Evolutionary conservation across 2,888 invertebrate species (phyloP).

Genomic region (Caenorhabditis sinica): DNA sequence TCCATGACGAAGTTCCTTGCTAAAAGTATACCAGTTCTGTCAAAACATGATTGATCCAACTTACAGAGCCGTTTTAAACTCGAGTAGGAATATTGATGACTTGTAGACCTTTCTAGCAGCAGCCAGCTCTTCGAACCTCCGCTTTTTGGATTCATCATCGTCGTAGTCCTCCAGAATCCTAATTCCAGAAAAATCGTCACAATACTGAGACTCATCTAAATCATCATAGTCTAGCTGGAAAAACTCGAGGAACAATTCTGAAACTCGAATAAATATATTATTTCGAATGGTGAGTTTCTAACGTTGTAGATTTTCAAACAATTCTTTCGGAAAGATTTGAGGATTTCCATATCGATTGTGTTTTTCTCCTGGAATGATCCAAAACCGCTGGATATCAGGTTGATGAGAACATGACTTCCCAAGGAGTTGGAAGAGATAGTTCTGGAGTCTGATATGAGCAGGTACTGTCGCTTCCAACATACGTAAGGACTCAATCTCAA

Average conservation of each 20-base stretch:
- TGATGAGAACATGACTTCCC: constrained; percentile 8
- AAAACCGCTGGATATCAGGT: constrained; percentile 6
- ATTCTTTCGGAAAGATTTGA: background rate
- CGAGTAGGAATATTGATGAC: background rate
- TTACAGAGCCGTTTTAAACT: constrained; percentile 9
- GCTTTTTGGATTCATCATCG: background rate
- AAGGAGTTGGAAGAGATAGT: constrained; percentile 17
- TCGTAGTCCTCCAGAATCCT: background rate
- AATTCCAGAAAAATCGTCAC: background rate
- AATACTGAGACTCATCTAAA: background rate
- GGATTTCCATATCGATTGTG: background rate
- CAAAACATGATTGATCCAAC: background rate
- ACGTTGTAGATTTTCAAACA: constrained; percentile 16
- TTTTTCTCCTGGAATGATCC: constrained; percentile 20
- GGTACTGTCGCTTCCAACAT: background rate
- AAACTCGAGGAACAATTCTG: constrained; percentile 13
- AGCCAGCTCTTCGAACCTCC: background rate
- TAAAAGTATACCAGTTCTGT: background rate
- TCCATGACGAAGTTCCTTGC: constrained; percentile 20
- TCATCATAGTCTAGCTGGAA: constrained; percentile 12
- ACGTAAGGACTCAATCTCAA: background rate
- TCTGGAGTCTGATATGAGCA: constrained; percentile 10
- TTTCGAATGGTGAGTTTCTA: background rate
- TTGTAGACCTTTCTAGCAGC: constrained; percentile 16
- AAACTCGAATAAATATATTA: background rate